Percentiles rank a stretch among this genome's conserved stretches.
Conservation (phyloP, 2,113 vertebrate genomes). For the Seriola rivoliana region DNA sequence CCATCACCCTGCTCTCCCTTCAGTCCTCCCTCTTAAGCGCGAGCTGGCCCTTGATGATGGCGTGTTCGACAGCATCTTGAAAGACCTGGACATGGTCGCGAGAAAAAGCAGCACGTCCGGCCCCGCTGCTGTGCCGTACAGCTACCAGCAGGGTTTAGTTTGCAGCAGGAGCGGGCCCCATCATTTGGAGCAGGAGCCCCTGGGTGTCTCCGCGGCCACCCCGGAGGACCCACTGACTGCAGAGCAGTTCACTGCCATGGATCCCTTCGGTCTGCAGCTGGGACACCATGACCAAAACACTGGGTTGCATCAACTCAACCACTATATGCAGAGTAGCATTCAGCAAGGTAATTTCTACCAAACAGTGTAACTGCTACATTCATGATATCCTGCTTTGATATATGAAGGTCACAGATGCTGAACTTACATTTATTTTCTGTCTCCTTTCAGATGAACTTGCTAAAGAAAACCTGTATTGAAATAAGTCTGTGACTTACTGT, state of each 20-base stretch:
- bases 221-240: conserved; percentile 23
- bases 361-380: neutral
- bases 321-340: conserved; percentile 62
- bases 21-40: conserved; percentile 22
- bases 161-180: conserved; percentile 2
- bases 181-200: conserved; percentile 3
- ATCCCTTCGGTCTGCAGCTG: conserved; percentile 58
- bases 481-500: conserved; percentile 81
- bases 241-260: conserved; percentile 52
- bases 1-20: neutral
- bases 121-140: neutral
- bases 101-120: conserved; percentile 17
- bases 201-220: neutral
- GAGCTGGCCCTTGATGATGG: conserved; percentile 70
- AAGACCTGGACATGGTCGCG: conserved; percentile 66
- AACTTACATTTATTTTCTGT: conserved; percentile 1
- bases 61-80: conserved; percentile 80
- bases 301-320: conserved; percentile 84
- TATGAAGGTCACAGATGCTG: neutral
- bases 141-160: conserved; percentile 15
- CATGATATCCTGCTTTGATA: neutral
- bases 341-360: conserved; percentile 70
- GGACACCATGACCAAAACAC: conserved; percentile 51
- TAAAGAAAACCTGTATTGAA: conserved; percentile 79
- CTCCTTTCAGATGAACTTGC: conserved; percentile 73